Base-by-base conservation (phyloP, 2,113 vertebrate genomes). In the Muntiacus reevesi region DNA sequence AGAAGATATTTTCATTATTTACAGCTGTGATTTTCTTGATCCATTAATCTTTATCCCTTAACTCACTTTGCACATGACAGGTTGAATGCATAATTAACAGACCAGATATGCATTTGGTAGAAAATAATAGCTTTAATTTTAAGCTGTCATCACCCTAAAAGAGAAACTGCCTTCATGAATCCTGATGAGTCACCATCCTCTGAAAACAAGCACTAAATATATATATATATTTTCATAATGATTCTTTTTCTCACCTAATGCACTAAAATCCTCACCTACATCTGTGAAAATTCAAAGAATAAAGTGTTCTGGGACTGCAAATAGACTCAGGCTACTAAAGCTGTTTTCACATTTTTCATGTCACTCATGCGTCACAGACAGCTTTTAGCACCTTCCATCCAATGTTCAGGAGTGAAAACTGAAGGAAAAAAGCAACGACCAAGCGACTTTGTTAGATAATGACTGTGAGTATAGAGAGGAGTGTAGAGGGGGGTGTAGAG, bases 1-100 rank as follows among this genome's bases (percentile, higher is more conserved):
- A 86, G 40, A 67, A 87, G 94, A 90, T 64, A 25, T 82, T 67
- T 28, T 90, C 82, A 12, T 52, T 89, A 96, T 91, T 83, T 96
- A 82, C 84, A 81, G 43, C 28, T 92, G 21, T 93, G 36, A 83
- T 95, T 83, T 86, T 95, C 25, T 71, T 85, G 91, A 64, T 94
- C 25, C 8, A 85, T 95, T 93, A 85, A 92, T 94, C 87, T 67
- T 96, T 91, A 82, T 14, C 25, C 2, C 1, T 95, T 94, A 97
- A 16, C 2, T 87, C 64, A 81, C 82, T 95, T 93, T 93, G 5
- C 36, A 13, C 55, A 52, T 85, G 95, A 85, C 81, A 96, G 47
- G 5, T 0, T 54, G 92, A 93, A 98, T 97, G 33, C n/a, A 96
- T 95, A 96, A 97, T 93, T 74, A 95, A 95, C 96, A 92, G 36